phyloP scores from a whole-genome alignment of 1,140 invertebrate species.

The Ceratoteleas bidentatus region DNA sequence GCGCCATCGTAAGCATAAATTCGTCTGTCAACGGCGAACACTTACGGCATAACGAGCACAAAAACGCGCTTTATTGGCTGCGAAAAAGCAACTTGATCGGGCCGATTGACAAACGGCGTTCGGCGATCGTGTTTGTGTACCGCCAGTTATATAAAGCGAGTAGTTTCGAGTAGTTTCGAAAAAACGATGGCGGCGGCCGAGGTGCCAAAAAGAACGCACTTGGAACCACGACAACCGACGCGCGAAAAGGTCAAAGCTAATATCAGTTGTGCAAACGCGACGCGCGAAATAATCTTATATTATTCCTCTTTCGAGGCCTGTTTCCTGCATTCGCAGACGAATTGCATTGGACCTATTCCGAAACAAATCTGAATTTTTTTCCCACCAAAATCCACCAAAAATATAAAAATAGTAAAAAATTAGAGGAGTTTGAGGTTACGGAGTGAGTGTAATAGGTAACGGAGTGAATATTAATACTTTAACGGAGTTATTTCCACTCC shows the following conservation, averaged over 20 bases:
- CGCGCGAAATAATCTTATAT: slow-evolving; percentile 43
- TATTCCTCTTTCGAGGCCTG: slow-evolving; percentile 33
- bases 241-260: slow-evolving; percentile 47
- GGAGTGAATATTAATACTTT: no score
- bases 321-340: slow-evolving; percentile 15
- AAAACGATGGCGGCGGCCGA: slow-evolving; percentile 21
- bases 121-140: not conserved
- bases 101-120: slow-evolving; percentile 13
- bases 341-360: slow-evolving; percentile 12
- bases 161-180: slow-evolving; percentile 36
- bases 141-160: slow-evolving; percentile 16
- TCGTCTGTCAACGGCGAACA: slow-evolving; percentile 9
- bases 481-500: no score
- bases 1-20: no score
- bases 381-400: no score
- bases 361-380: no score
- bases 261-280: slow-evolving; percentile 45
- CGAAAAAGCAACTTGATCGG: slow-evolving; percentile 11
- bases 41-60: slow-evolving; percentile 2
- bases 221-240: slow-evolving; percentile 44
- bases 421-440: no score
- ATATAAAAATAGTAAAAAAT: no score
- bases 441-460: no score
- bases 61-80: slow-evolving; percentile 4
- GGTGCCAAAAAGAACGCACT: slow-evolving; percentile 44